Percentiles rank a stretch among this genome's conserved stretches.
These are phyloP conservation scores for Stomatorhinus walkeri DNA, from an alignment of 2,797 vertebrate species.

Conservation along the genomic window DNA sequence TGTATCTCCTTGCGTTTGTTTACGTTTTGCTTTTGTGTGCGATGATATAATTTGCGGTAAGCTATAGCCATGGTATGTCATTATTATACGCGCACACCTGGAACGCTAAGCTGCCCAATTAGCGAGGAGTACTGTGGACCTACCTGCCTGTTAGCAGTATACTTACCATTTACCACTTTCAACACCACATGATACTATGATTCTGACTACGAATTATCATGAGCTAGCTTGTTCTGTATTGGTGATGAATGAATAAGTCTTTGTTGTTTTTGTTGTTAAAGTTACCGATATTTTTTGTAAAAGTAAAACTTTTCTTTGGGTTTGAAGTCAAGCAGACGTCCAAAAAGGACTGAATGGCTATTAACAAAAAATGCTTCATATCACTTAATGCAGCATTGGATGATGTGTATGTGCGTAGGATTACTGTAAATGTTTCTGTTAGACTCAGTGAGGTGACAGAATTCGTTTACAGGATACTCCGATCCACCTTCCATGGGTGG, in stretches of 20 bases:
- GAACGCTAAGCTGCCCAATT: not conserved
- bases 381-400: not conserved
- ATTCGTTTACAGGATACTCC: not conserved
- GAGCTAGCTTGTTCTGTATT: not conserved
- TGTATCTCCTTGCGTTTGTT: not conserved
- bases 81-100: not conserved
- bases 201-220: not conserved
- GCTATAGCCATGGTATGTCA: not conserved
- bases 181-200: not conserved
- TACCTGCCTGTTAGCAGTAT: not conserved
- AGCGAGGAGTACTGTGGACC: not conserved
- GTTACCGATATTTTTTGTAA: not conserved
- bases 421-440: not conserved
- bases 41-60: not conserved
- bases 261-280: not conserved
- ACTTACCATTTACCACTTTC: not conserved
- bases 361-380: not conserved
- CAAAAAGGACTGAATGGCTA: not conserved
- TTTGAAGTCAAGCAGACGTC: not conserved
- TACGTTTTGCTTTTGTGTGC: not conserved
- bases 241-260: not conserved
- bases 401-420: not conserved
- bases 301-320: not conserved
- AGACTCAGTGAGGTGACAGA: not conserved
- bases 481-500: not conserved